Evolutionary conservation across 2,797 vertebrate species (phyloP), one percentile per base, ranked within the genome.

Genomic region (Astyanax mexicanus): DNA sequence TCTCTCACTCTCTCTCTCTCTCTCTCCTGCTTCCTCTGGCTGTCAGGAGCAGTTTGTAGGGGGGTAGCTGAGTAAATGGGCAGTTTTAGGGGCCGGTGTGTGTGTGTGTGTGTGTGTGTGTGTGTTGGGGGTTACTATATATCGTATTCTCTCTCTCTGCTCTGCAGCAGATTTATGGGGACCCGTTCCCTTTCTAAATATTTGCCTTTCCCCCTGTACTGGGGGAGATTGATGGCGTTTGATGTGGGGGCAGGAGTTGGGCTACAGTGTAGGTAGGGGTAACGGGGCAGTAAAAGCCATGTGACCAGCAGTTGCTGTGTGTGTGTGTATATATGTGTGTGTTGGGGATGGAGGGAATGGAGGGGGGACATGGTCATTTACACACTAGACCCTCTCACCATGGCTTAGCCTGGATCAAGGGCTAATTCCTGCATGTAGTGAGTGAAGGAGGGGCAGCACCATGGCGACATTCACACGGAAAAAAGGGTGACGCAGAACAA

Each of bases 141-240:
- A 93, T 92, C 92, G 84, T 90, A 88, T 88, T 80, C 21, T 52
- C 49, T 75, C 85, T 86, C 80, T 81, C 89, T 89, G 89, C 87
- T 84, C 88, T 87, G 78, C 89, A 89, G 88, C 91, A 92, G 92
- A 94, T 94, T 93, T 93, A 94, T 93, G 90, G 90, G 88, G 90
- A 85, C 91, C 92, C 88, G 86, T 90, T 85, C 88, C 92, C 92
- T 93, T 88, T 93, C 89, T 93, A 94, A 94, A 94, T 93, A 93
- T 94, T 93, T 93, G 91, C 89, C 91, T 93, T 93, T 93, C 90
- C 88, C 92, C 89, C 89, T 91, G 88, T 92, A 93, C 85, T 85
- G 84, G 84, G 87, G 86, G 90, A 92, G 92, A 92, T 92, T 94
- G 91, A 94, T 94, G 91, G 89, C 84, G 90, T 93, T 92, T 93